Evolutionary conservation across 2,888 invertebrate species (phyloP).

Genomic region (Aradus depressus): DNA sequence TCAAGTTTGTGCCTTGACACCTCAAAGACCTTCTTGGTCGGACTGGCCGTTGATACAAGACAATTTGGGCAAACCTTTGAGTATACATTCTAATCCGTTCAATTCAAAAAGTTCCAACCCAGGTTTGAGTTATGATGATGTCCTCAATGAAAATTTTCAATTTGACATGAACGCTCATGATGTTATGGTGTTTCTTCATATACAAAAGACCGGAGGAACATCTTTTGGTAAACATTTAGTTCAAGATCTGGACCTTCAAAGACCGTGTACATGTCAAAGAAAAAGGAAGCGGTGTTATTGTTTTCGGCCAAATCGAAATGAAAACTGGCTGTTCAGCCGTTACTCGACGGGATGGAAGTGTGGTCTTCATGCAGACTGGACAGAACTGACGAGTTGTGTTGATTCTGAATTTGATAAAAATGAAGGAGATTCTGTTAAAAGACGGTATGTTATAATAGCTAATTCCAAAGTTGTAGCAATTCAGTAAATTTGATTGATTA

Average conservation of each 20-base stretch:
- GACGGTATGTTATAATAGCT: slow-evolving; percentile 41
- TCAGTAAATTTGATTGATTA: background rate
- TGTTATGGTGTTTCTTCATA: slow-evolving; percentile 95
- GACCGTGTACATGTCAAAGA: slow-evolving; percentile 87
- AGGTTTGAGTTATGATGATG: slow-evolving; percentile 73
- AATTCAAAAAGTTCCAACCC: slow-evolving; percentile 35
- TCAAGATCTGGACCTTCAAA: slow-evolving; percentile 80
- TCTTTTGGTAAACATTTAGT: slow-evolving; percentile 94
- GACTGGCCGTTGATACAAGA: slow-evolving; percentile 37
- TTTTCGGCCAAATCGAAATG: slow-evolving; percentile 81
- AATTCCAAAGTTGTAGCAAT: background rate
- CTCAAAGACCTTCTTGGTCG: slow-evolving; percentile 31
- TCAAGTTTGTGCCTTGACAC: slow-evolving; percentile 48
- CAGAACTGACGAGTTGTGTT: slow-evolving; percentile 86
- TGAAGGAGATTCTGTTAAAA: slow-evolving; percentile 67
- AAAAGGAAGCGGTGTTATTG: slow-evolving; percentile 82
- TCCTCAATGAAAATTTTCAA: slow-evolving; percentile 73
- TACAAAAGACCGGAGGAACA: slow-evolving; percentile 98
- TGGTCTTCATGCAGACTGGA: slow-evolving; percentile 97
- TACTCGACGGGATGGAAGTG: slow-evolving; percentile 98
- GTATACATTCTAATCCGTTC: slow-evolving; percentile 30
- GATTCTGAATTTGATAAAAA: slow-evolving; percentile 82
- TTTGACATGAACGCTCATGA: slow-evolving; percentile 88
- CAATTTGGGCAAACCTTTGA: slow-evolving; percentile 44
- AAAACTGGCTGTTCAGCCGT: slow-evolving; percentile 94